Evolutionary conservation across 2,113 vertebrate species (phyloP), one percentile per base, ranked within the genome.

Genomic region (Macaca nemestrina): DNA sequence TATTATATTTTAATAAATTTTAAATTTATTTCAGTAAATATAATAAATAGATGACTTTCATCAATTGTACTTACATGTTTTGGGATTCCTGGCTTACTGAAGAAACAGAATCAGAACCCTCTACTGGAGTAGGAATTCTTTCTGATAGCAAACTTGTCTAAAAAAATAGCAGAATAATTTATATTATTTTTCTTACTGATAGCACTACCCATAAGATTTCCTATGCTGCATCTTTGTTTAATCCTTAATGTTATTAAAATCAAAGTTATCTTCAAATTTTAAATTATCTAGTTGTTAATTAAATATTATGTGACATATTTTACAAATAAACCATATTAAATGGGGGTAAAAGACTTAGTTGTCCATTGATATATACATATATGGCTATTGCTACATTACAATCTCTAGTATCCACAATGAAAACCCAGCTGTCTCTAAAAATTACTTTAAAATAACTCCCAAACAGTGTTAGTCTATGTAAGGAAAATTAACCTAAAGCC

Each of bases 121-220:
- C 98, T 68, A 99, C 97, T 61, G 99, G 99, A 43, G 99, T 99
- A 27, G 99, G 98, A 91, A 98, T 98, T 96, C 99, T 99, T 94
- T 99, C 99, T 27, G 99, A 99, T 67, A 99, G 96, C 12, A 98
- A 98, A 97, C 98, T 99, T 2, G 97, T 98, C 99, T 99, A 96
- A 89, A 96, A 96, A 98, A 92, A 97, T 40, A 94, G 97, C 2
- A 82, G 8, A 76, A 30, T 75, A n/a, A 88, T 79, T 92, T 78
- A 45, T 1, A 86, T 20, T 92, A 32, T 72, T n/a, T 52, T 80
- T 87, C 67, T 93, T 91, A 84, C 20, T 86, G 25, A 95, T 1
- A 93, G 8, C 3, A 86, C 25, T 59, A 81, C 11, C 92, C 9
- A 67, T 78, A 76, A 86, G 6, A 64, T 79, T n/a, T 75, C 52